A percentile compares a stretch with the other conserved stretches of the same genome.
phyloP scores from a whole-genome alignment of 23 tunicate species.

The Oikopleura vanhoeffeni region DNA sequence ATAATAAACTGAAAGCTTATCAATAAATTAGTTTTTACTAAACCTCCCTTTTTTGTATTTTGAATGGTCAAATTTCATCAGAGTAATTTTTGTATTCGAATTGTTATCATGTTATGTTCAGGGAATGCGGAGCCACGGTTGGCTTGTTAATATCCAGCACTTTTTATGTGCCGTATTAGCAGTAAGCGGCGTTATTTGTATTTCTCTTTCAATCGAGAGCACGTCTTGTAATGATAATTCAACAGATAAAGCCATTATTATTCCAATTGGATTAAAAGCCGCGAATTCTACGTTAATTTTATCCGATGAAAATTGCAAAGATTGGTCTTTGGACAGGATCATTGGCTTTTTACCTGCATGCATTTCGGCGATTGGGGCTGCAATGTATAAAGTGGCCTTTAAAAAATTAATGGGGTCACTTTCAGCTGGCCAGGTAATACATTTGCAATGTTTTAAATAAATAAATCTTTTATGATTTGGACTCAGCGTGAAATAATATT shows the following conservation, averaged over 20 bases:
- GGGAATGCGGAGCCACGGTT: background rate
- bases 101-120: background rate
- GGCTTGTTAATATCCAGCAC: background rate
- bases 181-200: background rate
- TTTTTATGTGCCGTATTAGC: background rate
- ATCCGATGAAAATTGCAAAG: background rate
- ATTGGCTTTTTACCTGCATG: constrained; percentile 35
- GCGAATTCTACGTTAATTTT: background rate
- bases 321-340: background rate
- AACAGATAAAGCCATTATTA: background rate
- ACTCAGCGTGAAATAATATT: too few species aligned
- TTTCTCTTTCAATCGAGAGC: background rate
- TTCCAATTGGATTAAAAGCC: background rate
- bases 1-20: too few species aligned
- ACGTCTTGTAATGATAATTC: background rate
- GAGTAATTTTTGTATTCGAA: too few species aligned
- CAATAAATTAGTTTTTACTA: too few species aligned
- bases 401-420: constrained; percentile 37
- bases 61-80: too few species aligned
- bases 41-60: too few species aligned
- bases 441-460: too few species aligned
- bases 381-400: constrained; percentile 65
- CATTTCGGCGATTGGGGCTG: constrained; percentile 65
- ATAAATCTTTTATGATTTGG: background rate
- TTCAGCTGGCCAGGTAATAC: constrained; percentile 76